A percentile compares a stretch with the other conserved stretches of the same genome.
phyloP scores from a whole-genome alignment of 2,888 invertebrate species.

The Patella ulyssiponensis region DNA sequence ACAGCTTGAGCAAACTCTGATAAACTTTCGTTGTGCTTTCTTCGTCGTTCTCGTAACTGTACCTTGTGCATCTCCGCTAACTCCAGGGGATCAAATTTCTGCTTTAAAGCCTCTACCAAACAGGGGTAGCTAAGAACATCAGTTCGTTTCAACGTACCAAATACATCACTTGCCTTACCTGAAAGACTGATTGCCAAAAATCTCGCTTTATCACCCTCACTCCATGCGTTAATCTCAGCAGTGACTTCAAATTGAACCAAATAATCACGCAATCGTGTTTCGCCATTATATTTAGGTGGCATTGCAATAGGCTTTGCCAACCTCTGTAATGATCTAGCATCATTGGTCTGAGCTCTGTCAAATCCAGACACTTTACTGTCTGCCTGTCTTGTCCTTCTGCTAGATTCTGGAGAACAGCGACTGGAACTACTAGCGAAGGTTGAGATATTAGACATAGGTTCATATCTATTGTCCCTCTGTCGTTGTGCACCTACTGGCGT shows the following conservation, averaged over 20 bases:
- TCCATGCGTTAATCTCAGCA: no score
- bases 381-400: no score
- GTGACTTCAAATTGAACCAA: no score
- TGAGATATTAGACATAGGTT: no score
- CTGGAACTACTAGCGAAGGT: no score
- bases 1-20: background rate
- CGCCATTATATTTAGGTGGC: no score
- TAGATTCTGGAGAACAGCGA: no score
- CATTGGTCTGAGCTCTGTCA: background rate
- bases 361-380: background rate
- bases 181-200: background rate
- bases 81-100: background rate
- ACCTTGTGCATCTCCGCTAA: background rate
- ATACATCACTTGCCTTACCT: background rate
- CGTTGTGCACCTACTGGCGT: no score
- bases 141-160: background rate
- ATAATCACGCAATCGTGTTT: no score
- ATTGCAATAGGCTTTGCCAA: no score
- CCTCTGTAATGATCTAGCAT: no score
- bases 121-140: background rate
- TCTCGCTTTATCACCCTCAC: slow-evolving; percentile 7
- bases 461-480: no score
- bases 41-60: background rate
- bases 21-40: background rate
- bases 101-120: background rate